Conservation (phyloP, 2,797 vertebrate genomes). For the Potorous gilbertii region DNA sequence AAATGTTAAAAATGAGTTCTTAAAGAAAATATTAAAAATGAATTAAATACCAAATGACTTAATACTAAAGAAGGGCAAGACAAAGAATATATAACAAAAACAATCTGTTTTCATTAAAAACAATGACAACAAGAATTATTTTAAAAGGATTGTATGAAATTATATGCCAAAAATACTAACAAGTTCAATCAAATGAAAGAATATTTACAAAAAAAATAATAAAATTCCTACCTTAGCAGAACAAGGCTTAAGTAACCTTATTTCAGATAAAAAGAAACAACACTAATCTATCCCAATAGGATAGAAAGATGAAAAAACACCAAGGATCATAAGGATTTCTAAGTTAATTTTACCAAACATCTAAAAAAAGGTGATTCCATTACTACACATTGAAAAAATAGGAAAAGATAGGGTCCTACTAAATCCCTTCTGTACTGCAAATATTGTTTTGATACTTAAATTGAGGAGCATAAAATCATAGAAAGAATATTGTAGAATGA, state of each 20-base stretch:
- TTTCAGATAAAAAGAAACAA: background rate
- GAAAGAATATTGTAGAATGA: background rate
- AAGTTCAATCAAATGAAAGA: background rate
- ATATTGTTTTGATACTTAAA: background rate
- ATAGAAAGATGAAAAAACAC: background rate
- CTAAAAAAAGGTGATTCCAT: background rate
- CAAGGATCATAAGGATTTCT: background rate
- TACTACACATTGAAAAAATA: background rate
- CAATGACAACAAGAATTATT: background rate
- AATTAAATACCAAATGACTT: background rate
- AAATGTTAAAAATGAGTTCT: background rate
- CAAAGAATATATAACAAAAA: background rate
- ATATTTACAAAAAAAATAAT: background rate
- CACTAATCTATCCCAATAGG: background rate
- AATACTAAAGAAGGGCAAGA: background rate
- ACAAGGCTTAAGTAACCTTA: background rate
- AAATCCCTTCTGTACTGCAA: background rate
- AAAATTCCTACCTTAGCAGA: background rate
- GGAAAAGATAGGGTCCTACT: background rate
- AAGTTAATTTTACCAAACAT: background rate
- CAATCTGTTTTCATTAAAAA: background rate
- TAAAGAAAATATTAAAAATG: background rate
- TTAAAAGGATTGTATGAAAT: background rate
- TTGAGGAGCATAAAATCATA: background rate
- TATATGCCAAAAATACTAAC: background rate